phyloP scores from a whole-genome alignment of 92 coral and sea anemone genomes.

The Diadumene lineata region DNA sequence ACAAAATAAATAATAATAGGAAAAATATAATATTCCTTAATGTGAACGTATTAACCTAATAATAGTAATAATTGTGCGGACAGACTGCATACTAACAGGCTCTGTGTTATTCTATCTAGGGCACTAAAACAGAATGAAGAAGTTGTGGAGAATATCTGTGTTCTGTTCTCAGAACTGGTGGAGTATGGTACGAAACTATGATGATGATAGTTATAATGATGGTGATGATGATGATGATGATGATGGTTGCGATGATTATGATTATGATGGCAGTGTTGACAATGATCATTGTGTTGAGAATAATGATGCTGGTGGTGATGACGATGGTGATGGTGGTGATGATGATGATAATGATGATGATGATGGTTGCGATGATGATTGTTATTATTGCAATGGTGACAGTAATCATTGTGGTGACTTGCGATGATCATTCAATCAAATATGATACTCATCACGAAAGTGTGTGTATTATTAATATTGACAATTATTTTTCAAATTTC shows the following conservation, averaged over 20 bases:
- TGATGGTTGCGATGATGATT: neutral
- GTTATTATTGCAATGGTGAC: no score
- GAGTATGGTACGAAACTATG: slow-evolving; percentile 72
- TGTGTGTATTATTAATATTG: neutral
- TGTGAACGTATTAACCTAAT: no score
- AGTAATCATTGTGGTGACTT: no score
- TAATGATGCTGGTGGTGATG: neutral
- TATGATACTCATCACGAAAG: no score
- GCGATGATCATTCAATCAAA: no score
- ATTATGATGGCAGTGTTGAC: neutral
- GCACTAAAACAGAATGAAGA: slow-evolving; percentile 81
- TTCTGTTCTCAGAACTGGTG: slow-evolving; percentile 87
- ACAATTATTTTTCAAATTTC: neutral
- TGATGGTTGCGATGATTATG: neutral
- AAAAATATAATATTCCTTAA: no score
- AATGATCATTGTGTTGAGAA: neutral
- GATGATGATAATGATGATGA: neutral
- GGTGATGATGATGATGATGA: neutral
- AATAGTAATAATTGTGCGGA: no score
- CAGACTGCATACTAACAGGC: neutral
- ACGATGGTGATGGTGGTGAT: neutral
- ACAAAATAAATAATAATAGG: no score
- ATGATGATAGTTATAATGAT: neutral
- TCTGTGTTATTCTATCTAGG: slow-evolving; percentile 27
- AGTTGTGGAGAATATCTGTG: slow-evolving; percentile 91